Base-by-base conservation (phyloP, 2,888 invertebrate species). In the Catocala nupta region DNA sequence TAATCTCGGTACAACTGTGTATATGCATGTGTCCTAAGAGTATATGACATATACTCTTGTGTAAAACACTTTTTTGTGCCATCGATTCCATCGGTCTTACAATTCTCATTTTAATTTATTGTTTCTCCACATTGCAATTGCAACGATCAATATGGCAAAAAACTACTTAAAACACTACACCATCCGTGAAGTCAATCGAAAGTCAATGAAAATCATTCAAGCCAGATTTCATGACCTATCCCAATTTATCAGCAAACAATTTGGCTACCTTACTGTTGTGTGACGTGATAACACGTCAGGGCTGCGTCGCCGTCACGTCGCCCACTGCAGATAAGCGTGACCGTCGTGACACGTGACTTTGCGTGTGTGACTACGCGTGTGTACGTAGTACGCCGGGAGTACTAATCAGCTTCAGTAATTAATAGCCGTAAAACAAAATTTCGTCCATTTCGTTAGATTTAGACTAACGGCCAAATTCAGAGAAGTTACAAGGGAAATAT, bases 371-470 rank as follows among this genome's bases (percentile, higher is more conserved):
- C 9, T 25, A 5, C 16, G 47, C 16, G 47, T 48, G 3, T 48
- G 8, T 48, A 25, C 11, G 43, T 25, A 25, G 25, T 25, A 25
- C 4, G 39, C 39, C 11, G 43, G 10, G 43, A n/a, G 10, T 45
- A 45, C 60, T 72, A 73, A 73, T 70, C 61, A 70, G 60, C 7
- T 61, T 58, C 58, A 13, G 33, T 70, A 63, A 54, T 52, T 72
- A 63, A 68, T 61, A 68, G 63, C 0, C 5, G 9, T 55, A 59
- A 61, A 62, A 64, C 55, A 67, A 65, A 71, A 71, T 11, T 45
- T 45, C 12, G 45, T 5, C 13, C 68, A 65, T 66, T 25, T 25
- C 25, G 25, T 25, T 25, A 4, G 25, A 25, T 25, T 25, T 16
- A 16, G 1, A 1, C 1, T 2, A 1, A 16, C 2, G 2, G 1